phyloP scores from a whole-genome alignment of 2,888 invertebrate species.

The Stegana nigrithorax region DNA sequence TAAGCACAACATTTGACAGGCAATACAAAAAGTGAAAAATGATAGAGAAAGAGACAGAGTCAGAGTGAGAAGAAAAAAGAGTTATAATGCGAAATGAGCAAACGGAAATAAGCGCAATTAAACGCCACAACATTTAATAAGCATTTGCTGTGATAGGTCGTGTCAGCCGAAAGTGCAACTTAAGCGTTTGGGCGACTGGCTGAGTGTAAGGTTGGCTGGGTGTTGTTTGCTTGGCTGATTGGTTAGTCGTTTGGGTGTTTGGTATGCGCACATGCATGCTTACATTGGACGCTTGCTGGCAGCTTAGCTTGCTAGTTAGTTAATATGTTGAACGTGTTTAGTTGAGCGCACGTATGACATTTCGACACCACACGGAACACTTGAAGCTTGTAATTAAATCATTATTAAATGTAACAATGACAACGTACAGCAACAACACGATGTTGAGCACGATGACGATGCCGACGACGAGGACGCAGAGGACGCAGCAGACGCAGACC shows the following conservation, averaged over 20 bases:
- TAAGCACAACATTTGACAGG: slow-evolving; percentile 1
- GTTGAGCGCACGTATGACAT: neutral
- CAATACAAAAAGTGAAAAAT: neutral
- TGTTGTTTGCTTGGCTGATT: too few relatives aligned
- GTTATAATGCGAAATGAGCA: neutral
- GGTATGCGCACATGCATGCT: too few relatives aligned
- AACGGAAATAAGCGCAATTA: slow-evolving; percentile 10
- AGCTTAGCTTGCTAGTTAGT: neutral
- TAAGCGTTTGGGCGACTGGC: too few relatives aligned
- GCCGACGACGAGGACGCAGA: too few relatives aligned
- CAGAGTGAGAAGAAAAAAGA: neutral
- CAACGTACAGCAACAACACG: too few relatives aligned
- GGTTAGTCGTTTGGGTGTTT: too few relatives aligned
- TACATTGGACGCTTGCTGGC: too few relatives aligned
- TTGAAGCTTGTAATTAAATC: slow-evolving; percentile 46
- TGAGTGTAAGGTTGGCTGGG: too few relatives aligned
- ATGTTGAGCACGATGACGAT: neutral
- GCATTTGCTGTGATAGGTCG: neutral
- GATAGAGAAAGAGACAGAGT: neutral
- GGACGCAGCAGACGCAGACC: too few relatives aligned
- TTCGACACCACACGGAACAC: slow-evolving; percentile 23
- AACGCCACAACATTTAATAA: slow-evolving; percentile 6
- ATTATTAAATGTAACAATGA: slow-evolving; percentile 35
- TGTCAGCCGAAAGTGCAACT: too few relatives aligned
- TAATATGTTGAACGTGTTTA: too few relatives aligned